Conservation (phyloP, 2,113 vertebrate species). For the Amblyornis subalaris region DNA sequence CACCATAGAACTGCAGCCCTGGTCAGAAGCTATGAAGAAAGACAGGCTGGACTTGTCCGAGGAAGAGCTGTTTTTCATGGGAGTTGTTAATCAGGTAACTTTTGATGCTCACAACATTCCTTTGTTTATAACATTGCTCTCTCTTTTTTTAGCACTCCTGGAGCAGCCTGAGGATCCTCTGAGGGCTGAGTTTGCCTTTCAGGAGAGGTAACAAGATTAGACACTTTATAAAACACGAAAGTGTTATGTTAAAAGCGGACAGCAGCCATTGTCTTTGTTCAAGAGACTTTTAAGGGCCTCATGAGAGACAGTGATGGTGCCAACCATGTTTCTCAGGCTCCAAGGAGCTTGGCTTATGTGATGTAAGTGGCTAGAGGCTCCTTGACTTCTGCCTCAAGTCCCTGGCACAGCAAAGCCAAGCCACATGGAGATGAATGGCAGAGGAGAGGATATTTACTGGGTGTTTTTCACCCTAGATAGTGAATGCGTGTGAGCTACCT, state of each 20-base stretch:
- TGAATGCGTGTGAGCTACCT: rapidly evolving
- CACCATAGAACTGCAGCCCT: not conserved
- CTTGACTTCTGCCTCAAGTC: not conserved
- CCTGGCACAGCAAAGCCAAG: not conserved
- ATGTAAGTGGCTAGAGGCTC: not conserved
- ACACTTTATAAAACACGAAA: not conserved
- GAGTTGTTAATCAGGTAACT: not conserved
- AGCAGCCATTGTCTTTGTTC: not conserved
- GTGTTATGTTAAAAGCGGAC: rapidly evolving
- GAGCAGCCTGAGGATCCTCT: not conserved
- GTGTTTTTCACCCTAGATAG: not conserved
- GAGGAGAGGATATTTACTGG: not conserved
- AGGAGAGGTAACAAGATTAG: conserved; percentile 6
- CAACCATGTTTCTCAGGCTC: not conserved
- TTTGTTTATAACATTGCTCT: not conserved
- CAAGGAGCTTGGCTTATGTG: not conserved
- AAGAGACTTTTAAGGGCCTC: not conserved
- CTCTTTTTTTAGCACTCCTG: not conserved
- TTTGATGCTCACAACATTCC: not conserved
- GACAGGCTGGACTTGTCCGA: not conserved
- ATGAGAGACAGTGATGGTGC: rapidly evolving
- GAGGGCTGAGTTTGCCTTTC: not conserved
- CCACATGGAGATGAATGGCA: not conserved
- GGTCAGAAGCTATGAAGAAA: not conserved
- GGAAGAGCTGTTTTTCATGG: not conserved